Conservation (phyloP, 2,113 vertebrate genomes). For the Herpetotheres cachinnans region DNA sequence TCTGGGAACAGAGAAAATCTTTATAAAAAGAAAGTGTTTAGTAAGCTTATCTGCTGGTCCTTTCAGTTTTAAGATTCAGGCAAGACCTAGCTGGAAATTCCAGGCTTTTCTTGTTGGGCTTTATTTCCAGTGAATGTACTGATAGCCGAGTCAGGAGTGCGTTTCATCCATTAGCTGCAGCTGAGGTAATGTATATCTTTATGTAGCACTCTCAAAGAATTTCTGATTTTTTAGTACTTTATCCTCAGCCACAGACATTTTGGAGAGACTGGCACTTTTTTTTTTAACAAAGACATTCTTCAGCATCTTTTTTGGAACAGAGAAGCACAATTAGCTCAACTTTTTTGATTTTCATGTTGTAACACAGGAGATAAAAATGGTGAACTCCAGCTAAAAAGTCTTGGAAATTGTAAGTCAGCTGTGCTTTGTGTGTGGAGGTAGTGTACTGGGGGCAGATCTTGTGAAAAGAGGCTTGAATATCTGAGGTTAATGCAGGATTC, state of each 20-base stretch:
- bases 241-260: neutral
- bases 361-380: neutral
- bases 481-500: neutral
- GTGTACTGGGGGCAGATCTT: neutral
- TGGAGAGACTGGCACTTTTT: neutral
- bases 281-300: neutral
- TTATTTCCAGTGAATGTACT: neutral
- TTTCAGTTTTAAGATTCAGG: neutral
- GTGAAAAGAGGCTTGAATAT: neutral
- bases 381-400: neutral
- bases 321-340: neutral
- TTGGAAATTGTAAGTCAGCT: neutral
- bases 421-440: neutral
- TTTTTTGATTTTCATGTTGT: neutral
- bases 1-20: neutral
- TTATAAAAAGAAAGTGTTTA: slow-evolving; percentile 27
- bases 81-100: neutral
- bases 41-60: neutral
- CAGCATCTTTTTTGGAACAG: neutral
- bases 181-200: neutral
- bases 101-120: neutral
- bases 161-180: neutral
- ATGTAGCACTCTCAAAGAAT: neutral
- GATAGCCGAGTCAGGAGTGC: neutral
- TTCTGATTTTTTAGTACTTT: neutral